Conservation (phyloP, 2,888 invertebrate genomes). For the Aelia acuminata region DNA sequence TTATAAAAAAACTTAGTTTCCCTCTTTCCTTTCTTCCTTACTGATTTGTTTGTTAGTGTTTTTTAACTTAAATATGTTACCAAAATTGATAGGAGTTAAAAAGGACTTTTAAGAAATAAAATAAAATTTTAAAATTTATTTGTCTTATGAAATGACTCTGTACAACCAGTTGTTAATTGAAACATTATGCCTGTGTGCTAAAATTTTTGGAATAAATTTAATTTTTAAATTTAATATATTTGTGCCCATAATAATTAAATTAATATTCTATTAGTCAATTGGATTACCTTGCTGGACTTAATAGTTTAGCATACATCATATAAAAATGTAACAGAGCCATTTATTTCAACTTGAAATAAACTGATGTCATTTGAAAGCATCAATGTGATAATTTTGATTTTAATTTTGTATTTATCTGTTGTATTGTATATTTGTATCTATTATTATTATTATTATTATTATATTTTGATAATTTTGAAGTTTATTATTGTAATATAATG, state of each 20-base stretch:
- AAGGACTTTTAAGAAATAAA: background rate
- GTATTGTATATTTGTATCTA: slow-evolving; percentile 56
- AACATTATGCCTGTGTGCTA: slow-evolving; percentile 29
- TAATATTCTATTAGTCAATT: background rate
- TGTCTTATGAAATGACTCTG: slow-evolving; percentile 16
- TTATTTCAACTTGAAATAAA: slow-evolving; percentile 17
- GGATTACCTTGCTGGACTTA: background rate
- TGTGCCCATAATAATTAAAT: background rate
- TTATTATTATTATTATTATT: slow-evolving; percentile 52
- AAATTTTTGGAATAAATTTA: slow-evolving; percentile 3
- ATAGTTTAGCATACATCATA: slow-evolving; percentile 27
- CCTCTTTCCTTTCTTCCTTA: background rate
- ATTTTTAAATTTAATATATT: background rate
- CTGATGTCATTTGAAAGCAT: slow-evolving; percentile 54
- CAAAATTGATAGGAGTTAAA: slow-evolving; percentile 9
- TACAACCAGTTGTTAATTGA: slow-evolving; percentile 7
- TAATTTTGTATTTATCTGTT: slow-evolving; percentile 54
- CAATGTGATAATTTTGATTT: slow-evolving; percentile 56
- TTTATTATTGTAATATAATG: slow-evolving; percentile 57
- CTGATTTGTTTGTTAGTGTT: slow-evolving; percentile 35
- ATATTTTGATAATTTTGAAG: slow-evolving; percentile 59
- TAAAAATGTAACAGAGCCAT: background rate
- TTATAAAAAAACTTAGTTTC: background rate
- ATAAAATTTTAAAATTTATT: slow-evolving; percentile 28
- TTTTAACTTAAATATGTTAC: slow-evolving; percentile 43